These are phyloP conservation scores for human (Homo sapiens) DNA, from an alignment of 2,113 vertebrate species.

Conservation along the genomic window DNA sequence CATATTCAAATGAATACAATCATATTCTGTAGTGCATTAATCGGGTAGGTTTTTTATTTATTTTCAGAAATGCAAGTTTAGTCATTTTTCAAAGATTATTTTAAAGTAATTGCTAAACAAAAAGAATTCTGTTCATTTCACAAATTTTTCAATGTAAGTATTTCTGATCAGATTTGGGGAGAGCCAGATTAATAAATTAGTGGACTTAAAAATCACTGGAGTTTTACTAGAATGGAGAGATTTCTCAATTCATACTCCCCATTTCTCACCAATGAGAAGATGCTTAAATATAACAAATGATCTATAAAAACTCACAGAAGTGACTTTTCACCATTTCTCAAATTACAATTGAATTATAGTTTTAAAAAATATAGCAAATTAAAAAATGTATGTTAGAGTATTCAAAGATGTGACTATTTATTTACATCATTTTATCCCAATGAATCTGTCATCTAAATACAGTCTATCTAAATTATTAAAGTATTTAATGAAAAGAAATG, in stretches of 20 bases:
- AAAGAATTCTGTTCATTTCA: neutral
- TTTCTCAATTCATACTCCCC: neutral
- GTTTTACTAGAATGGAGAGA: neutral
- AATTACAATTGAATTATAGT: neutral
- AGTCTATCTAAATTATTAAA: neutral
- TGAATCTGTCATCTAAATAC: neutral
- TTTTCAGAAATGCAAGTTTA: constrained; percentile 23
- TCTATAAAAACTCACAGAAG: neutral
- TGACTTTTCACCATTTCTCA: neutral
- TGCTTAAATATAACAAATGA: neutral
- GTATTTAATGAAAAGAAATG: neutral
- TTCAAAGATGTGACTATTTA: neutral
- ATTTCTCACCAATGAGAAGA: neutral
- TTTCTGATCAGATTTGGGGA: neutral
- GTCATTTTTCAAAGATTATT: constrained; percentile 28
- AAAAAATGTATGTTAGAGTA: neutral
- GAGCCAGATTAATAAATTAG: neutral
- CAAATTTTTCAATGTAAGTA: neutral
- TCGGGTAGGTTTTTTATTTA: neutral
- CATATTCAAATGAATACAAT: constrained; percentile 20
- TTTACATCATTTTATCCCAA: neutral
- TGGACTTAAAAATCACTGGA: neutral
- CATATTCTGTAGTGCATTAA: neutral
- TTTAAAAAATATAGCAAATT: neutral
- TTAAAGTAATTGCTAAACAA: neutral